Evolutionary conservation across 2,888 invertebrate species (phyloP).

Genomic region (Sesia apiformis): DNA sequence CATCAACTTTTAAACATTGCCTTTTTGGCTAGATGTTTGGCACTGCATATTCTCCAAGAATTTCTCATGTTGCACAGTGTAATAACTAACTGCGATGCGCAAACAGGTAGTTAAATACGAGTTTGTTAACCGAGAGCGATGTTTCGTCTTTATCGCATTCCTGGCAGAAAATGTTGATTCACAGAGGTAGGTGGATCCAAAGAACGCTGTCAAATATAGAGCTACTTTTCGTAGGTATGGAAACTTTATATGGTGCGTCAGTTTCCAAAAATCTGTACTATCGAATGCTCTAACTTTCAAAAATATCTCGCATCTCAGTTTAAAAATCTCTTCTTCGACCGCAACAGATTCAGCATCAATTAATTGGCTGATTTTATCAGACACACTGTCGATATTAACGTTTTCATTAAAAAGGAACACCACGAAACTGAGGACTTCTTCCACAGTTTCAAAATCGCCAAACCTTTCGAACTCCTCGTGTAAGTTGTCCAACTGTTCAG

Average conservation of each 20-base stretch:
- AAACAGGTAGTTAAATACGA: conserved; percentile 1
- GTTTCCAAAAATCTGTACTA: not conserved
- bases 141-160: not conserved
- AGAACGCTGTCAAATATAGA: not conserved
- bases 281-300: conserved; percentile 3
- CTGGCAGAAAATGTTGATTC: not conserved
- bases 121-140: not conserved
- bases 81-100: conserved; percentile 1
- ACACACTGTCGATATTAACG: not conserved
- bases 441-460: too few relatives aligned
- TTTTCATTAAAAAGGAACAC: not conserved
- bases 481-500: too few relatives aligned
- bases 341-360: not conserved
- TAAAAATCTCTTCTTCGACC: not conserved
- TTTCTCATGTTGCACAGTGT: not conserved
- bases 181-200: not conserved
- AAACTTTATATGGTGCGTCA: conserved; percentile 2
- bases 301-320: conserved; percentile 3
- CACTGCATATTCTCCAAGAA: not conserved
- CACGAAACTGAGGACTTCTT: not conserved
- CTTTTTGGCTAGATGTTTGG: not conserved
- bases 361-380: not conserved
- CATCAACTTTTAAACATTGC: not conserved
- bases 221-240: conserved; percentile 1
- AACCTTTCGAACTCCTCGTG: too few relatives aligned